Evolutionary conservation across 2,797 vertebrate species (phyloP).

Genomic region (Parauchenoglanis punctatus): DNA sequence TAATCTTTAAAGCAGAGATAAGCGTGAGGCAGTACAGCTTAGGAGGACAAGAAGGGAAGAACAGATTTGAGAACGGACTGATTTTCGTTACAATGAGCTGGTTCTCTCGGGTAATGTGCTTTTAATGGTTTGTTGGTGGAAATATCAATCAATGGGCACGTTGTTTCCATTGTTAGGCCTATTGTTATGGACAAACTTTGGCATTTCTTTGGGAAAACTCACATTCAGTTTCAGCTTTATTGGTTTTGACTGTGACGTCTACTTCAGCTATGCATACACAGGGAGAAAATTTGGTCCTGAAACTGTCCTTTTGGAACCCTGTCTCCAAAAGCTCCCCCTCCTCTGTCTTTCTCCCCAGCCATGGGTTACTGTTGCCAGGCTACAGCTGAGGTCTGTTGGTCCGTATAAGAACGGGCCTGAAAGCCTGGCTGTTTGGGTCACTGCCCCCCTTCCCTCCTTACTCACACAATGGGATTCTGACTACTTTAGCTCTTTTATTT

Average conservation of each 20-base stretch:
- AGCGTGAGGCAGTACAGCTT: conserved; percentile 1
- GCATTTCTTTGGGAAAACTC: conserved; percentile 29
- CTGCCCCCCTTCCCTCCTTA: conserved; percentile 64
- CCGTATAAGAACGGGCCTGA: conserved; percentile 76
- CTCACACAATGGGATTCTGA: conserved; percentile 83
- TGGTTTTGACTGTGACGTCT: conserved; percentile 18
- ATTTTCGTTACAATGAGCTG: not conserved
- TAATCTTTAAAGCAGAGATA: conserved; percentile 35
- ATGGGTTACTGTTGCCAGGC: conserved; percentile 86
- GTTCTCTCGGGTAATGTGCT: not conserved
- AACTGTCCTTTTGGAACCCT: conserved; percentile 78
- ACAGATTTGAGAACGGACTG: not conserved
- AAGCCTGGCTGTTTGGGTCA: conserved; percentile 84
- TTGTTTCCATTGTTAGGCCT: not conserved
- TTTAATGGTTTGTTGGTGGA: conserved; percentile 20
- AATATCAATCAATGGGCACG: not conserved
- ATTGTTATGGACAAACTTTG: conserved; percentile 23
- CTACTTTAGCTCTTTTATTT: conserved; percentile 86
- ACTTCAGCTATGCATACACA: not conserved
- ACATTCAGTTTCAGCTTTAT: conserved; percentile 18
- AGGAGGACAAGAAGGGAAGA: not conserved
- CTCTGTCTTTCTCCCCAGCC: conserved; percentile 69
- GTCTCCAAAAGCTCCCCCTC: conserved; percentile 57
- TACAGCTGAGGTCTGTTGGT: conserved; percentile 80
- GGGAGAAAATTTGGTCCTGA: conserved; percentile 50